phyloP scores from a whole-genome alignment of 2,888 invertebrate genomes.

The Balanococcus diminutus region DNA sequence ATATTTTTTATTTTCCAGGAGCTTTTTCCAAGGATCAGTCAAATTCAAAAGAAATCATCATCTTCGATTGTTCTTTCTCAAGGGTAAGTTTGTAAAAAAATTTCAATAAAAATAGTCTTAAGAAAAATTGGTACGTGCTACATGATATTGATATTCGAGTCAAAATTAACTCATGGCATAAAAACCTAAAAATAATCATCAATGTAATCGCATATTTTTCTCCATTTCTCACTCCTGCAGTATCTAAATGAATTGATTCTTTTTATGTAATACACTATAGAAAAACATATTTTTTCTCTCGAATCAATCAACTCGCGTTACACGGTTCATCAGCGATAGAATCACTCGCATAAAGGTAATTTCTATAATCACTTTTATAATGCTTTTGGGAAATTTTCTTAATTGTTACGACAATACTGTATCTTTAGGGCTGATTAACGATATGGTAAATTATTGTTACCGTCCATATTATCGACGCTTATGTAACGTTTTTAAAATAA shows the following conservation, averaged over 20 bases:
- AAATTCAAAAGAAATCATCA: no score
- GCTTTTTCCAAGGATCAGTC: no score
- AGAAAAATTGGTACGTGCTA: no score
- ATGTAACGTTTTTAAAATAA: background rate
- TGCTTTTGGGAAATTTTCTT: no score
- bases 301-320: background rate
- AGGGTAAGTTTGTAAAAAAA: no score
- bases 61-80: no score
- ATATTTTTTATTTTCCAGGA: no score
- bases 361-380: background rate
- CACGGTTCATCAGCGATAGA: background rate
- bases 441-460: constrained; percentile 4
- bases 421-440: background rate
- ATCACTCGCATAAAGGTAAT: background rate
- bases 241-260: background rate
- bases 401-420: background rate
- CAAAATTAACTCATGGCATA: background rate
- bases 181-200: background rate
- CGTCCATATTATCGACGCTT: background rate
- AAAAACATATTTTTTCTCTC: background rate
- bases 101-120: no score
- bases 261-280: background rate
- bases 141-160: no score
- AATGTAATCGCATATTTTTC: background rate
- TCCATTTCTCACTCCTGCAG: background rate